A percentile compares a stretch with the other conserved stretches of the same genome.
Evolutionary conservation across 2,888 invertebrate genomes (phyloP).

Genomic region (Brachyopa scutellaris): DNA sequence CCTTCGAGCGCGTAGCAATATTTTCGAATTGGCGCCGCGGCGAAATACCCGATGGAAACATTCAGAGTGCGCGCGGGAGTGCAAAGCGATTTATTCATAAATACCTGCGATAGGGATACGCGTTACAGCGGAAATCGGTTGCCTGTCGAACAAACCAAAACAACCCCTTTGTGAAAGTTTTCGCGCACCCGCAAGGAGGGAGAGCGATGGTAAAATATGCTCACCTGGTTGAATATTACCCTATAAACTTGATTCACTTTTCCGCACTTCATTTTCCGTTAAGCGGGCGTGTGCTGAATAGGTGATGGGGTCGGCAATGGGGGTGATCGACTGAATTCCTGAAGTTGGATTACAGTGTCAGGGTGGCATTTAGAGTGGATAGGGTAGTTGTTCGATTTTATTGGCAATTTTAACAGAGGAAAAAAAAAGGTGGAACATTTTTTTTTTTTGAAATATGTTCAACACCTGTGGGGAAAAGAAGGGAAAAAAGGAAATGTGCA

Average conservation of each 20-base stretch:
- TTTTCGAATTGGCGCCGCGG: conserved; percentile 30
- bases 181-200: not conserved
- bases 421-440: conserved; percentile 27
- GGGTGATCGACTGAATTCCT: conserved; percentile 17
- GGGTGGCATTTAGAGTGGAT: conserved; percentile 62
- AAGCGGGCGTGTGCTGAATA: conserved; percentile 17
- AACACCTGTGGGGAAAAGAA: conserved; percentile 62
- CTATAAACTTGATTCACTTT: conserved; percentile 70
- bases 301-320: not conserved
- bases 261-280: conserved; percentile 69
- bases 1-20: conserved; percentile 22
- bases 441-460: conserved; percentile 68
- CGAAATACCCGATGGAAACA: conserved; percentile 53
- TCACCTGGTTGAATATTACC: conserved; percentile 68
- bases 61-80: conserved; percentile 29
- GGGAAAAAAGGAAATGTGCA: conserved; percentile 29
- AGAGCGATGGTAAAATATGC: conserved; percentile 30
- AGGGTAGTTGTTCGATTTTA: conserved; percentile 68
- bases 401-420: conserved; percentile 56
- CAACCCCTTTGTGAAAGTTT: conserved; percentile 21
- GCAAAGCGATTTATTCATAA: conserved; percentile 67
- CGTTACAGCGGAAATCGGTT: conserved; percentile 57
- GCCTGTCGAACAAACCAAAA: conserved; percentile 59
- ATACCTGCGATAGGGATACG: conserved; percentile 43
- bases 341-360: conserved; percentile 23